These are phyloP conservation scores for Lamproptera curius DNA, from an alignment of 2,888 invertebrate genomes.

Conservation along the genomic window DNA sequence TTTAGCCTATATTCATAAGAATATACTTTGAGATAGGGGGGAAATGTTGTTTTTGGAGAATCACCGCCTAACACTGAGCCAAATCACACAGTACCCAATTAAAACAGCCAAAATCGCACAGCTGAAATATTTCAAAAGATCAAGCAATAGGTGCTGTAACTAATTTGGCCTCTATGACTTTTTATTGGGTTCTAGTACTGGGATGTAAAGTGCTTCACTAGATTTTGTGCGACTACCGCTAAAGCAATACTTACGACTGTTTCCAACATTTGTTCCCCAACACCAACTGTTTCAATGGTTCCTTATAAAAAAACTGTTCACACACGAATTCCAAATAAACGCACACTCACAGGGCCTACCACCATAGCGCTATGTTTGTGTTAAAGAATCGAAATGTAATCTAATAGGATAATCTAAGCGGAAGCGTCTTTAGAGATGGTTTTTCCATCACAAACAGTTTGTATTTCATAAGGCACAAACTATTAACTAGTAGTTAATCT, in stretches of 20 bases:
- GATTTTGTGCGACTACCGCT: constrained; percentile 38
- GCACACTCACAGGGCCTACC: constrained; percentile 46
- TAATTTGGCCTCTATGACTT: background rate
- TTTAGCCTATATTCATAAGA: constrained; percentile 75
- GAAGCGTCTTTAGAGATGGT: constrained; percentile 4
- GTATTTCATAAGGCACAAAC: constrained; percentile 32
- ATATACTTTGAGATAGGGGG: constrained; percentile 45
- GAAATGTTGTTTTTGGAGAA: constrained; percentile 11
- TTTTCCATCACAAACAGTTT: constrained; percentile 8
- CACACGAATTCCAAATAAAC: constrained; percentile 38
- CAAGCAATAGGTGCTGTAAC: constrained; percentile 21
- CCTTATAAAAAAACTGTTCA: constrained; percentile 53
- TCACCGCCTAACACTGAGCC: constrained; percentile 43
- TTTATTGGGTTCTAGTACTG: constrained; percentile 5
- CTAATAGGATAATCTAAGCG: constrained; percentile 16
- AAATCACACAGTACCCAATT: constrained; percentile 15
- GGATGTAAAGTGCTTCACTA: constrained; percentile 27
- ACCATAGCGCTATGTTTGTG: constrained; percentile 52
- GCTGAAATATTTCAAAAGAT: background rate
- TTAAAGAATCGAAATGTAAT: constrained; percentile 41
- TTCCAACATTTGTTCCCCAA: constrained; percentile 65
- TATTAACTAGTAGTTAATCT: constrained; percentile 24
- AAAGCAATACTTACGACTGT: constrained; percentile 62
- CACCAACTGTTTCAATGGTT: constrained; percentile 65
- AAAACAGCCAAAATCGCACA: constrained; percentile 1